Evolutionary conservation across 2,113 vertebrate genomes (phyloP).

Genomic region (Pseudonaja textilis): DNA sequence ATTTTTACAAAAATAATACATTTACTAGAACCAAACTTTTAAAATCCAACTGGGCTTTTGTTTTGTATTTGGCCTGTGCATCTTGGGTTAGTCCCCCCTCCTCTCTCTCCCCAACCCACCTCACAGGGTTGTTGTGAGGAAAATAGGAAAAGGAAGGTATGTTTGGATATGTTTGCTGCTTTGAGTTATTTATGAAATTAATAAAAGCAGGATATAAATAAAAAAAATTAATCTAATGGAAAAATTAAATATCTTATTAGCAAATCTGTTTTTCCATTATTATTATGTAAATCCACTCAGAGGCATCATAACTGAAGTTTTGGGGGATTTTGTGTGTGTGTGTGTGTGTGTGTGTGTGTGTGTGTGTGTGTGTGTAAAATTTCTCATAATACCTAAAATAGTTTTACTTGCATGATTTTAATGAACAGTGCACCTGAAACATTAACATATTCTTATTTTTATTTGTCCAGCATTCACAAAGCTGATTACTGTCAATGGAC

Average conservation of each 20-base stretch:
- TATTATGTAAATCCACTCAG: neutral
- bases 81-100: neutral
- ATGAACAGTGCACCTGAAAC: neutral
- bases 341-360: no score
- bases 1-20: neutral
- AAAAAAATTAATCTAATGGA: neutral
- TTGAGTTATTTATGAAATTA: neutral
- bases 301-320: neutral
- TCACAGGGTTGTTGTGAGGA: neutral
- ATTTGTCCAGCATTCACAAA: conserved; percentile 90
- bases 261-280: neutral
- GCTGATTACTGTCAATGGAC: conserved; percentile 97
- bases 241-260: neutral
- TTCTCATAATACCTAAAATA: neutral
- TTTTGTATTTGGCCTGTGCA: neutral
- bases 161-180: neutral
- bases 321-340: neutral
- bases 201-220: neutral
- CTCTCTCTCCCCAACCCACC: neutral
- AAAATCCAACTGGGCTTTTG: neutral
- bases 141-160: neutral
- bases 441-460: conserved; percentile 41
- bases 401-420: neutral
- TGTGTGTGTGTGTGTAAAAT: no score
- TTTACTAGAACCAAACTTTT: neutral